phyloP scores from a whole-genome alignment of 2,888 invertebrate species.

The Dromius quadrimaculatus region DNA sequence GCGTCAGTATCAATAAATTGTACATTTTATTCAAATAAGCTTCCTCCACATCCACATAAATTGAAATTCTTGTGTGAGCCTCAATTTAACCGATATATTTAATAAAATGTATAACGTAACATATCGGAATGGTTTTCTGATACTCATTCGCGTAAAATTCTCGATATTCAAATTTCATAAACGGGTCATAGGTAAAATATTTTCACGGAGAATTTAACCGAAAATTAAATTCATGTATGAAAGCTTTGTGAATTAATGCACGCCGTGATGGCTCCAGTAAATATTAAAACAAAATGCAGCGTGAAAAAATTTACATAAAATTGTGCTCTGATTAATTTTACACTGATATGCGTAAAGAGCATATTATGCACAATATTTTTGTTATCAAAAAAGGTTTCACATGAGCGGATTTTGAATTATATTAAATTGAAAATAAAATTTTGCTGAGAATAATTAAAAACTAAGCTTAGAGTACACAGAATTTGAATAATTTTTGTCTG shows the following conservation, averaged over 20 bases:
- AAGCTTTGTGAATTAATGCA: conserved; percentile 20
- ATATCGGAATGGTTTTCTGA: conserved; percentile 25
- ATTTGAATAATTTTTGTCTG: too few species aligned
- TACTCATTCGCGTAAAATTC: conserved; percentile 17
- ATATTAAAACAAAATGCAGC: conserved; percentile 23
- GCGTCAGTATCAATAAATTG: too few species aligned
- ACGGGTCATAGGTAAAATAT: conserved; percentile 32
- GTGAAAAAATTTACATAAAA: conserved; percentile 8
- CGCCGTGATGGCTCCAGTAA: conserved; percentile 3
- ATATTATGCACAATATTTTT: neutral
- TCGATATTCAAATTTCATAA: conserved; percentile 40
- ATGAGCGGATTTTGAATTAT: too few species aligned
- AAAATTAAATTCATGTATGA: conserved; percentile 25
- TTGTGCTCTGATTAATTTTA: neutral
- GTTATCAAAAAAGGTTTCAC: too few species aligned
- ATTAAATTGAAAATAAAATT: too few species aligned
- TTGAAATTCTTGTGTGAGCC: conserved; percentile 27
- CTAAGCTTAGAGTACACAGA: too few species aligned
- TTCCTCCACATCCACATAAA: too few species aligned
- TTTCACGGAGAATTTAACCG: conserved; percentile 39
- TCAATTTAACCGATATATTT: conserved; percentile 14
- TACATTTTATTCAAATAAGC: too few species aligned
- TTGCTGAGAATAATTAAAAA: too few species aligned
- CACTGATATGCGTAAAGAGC: neutral
- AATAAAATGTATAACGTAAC: conserved; percentile 26